Evolutionary conservation across 1,140 invertebrate genomes (phyloP), one percentile per base, ranked within the genome.

Genomic region (Lasioglossum albipes): DNA sequence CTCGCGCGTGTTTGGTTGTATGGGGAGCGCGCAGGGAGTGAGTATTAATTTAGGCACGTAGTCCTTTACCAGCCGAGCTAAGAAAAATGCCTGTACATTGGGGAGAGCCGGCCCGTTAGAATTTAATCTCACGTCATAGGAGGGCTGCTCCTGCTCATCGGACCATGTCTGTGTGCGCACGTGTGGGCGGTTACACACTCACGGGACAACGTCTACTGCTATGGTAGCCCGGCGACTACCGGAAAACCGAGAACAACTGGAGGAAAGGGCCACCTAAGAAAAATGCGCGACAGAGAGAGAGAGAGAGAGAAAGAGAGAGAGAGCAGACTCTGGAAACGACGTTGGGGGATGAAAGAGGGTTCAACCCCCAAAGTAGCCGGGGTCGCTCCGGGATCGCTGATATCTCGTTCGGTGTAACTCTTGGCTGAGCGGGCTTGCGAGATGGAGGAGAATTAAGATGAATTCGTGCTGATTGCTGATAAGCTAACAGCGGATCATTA

Each of bases 51-150:
- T 91, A 89, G 89, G 89, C 83, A 87, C 84, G 86, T 84, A 88
- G 87, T 89, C 89, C 87, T 86, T 90, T 89, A 81, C 82, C 84
- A 73, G 79, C 45, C 84, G 89, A 92, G 89, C 89, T 92, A 92
- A 92, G 91, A 92, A 92, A 92, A 92, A 92, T 92, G 90, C 91
- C 87, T 86, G 74, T 61, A 79, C 81, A 76, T 88, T 81, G 76
- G 62, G 80, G 87, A 57, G 77, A 87, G 75, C 75, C 64, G 75
- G 84, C 83, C 88, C 88, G 89, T 91, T 90, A 91, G 91, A 92
- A 92, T 92, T 92, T 92, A 92, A 92, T 92, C 91, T 92, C 90
- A 89, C 89, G 85, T 88, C 87, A 79, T 87, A 88, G 84, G 71
- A 79, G 88, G 71, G 77, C 57, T 36, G 75, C 68, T 66, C 36